Conservation (phyloP, 2,113 vertebrate species). For the Zootoca vivipara region DNA sequence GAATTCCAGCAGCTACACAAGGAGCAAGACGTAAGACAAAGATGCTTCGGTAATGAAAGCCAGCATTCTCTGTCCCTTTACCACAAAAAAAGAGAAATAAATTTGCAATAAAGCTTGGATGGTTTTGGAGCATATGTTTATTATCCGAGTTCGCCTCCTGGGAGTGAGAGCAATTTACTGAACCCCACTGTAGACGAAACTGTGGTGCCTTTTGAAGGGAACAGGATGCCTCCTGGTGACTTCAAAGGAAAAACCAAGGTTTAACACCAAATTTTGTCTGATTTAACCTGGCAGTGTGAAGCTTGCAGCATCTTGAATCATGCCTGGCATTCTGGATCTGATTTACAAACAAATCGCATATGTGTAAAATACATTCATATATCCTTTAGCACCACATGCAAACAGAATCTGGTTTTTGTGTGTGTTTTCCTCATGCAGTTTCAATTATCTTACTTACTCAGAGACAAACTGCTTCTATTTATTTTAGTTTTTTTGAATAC, state of each 20-base stretch:
- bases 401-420: neutral
- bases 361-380: neutral
- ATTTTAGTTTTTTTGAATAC: too few relatives aligned
- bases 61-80: conserved; percentile 1
- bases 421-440: too few relatives aligned
- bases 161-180: neutral
- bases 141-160: neutral
- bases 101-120: neutral
- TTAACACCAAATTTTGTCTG: neutral
- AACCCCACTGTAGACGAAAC: neutral
- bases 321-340: neutral
- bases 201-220: neutral
- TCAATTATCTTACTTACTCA: too few relatives aligned
- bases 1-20: conserved; percentile 2
- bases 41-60: conserved; percentile 13
- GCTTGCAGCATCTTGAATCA: neutral
- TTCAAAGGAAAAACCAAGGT: conserved; percentile 21
- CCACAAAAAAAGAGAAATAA: conserved; percentile 3
- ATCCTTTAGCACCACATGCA: neutral
- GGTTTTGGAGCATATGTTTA: conserved; percentile 21
- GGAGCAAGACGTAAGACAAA: conserved; percentile 34
- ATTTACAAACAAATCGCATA: neutral
- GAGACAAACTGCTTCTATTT: too few relatives aligned
- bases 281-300: neutral
- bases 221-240: neutral